These are phyloP conservation scores for Drosophila parabipectinata DNA, from an alignment of 1,140 invertebrate species.

Conservation along the genomic window DNA sequence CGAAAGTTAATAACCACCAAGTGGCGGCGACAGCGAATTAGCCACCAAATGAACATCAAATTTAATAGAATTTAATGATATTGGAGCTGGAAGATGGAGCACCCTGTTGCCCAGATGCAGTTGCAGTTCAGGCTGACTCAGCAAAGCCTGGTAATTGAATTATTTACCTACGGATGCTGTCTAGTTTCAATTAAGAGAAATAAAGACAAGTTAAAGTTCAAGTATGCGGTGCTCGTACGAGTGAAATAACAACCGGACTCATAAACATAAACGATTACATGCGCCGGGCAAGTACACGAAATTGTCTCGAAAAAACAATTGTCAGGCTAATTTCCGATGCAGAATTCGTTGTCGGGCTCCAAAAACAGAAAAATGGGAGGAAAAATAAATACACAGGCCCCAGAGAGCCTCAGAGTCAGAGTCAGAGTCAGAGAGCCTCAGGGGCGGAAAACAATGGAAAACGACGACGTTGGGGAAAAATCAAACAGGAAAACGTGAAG, in stretches of 20 bases:
- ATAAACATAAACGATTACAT: slow-evolving; percentile 62
- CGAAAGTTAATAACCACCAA: slow-evolving; percentile 80
- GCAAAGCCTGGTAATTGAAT: slow-evolving; percentile 64
- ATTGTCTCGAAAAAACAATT: slow-evolving; percentile 37
- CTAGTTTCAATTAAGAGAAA: slow-evolving; percentile 80
- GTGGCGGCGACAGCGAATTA: slow-evolving; percentile 50
- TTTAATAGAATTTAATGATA: slow-evolving; percentile 67
- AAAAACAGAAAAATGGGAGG: slow-evolving; percentile 21
- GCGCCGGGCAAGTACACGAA: slow-evolving; percentile 8
- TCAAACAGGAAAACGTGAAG: slow-evolving; percentile 33
- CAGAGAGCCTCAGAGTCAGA: slow-evolving; percentile 4
- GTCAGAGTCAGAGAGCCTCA: slow-evolving; percentile 4
- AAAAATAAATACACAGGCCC: slow-evolving; percentile 27
- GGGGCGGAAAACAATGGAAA: slow-evolving; percentile 63
- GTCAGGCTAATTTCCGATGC: slow-evolving; percentile 51
- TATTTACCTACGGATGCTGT: slow-evolving; percentile 66
- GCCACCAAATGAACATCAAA: slow-evolving; percentile 43
- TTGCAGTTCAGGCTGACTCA: slow-evolving; percentile 27
- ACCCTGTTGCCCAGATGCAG: slow-evolving; percentile 31
- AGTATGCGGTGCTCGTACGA: slow-evolving; percentile 35
- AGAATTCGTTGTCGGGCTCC: slow-evolving; percentile 31
- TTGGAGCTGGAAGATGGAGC: not conserved
- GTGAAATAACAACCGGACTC: slow-evolving; percentile 26
- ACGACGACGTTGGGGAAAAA: slow-evolving; percentile 28
- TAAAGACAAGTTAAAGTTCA: slow-evolving; percentile 77